These are phyloP conservation scores for Thermophis baileyi DNA, from an alignment of 2,113 vertebrate species.

Conservation along the genomic window DNA sequence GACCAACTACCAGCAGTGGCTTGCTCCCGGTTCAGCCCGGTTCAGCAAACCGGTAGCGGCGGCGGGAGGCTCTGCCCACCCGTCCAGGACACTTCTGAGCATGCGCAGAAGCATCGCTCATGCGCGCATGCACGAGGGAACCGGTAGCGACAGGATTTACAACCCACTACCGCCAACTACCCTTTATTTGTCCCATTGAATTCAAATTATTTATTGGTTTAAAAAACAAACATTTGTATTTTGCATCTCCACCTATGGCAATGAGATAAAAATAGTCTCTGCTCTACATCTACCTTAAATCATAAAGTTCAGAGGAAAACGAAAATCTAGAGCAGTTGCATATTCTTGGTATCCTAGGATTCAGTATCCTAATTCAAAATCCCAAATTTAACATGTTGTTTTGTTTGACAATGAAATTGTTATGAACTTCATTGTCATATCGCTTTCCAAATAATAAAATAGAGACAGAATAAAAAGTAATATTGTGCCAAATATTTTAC, in stretches of 20 bases:
- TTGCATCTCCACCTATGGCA: neutral
- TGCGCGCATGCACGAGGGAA: too few relatives aligned
- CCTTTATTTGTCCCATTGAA: neutral
- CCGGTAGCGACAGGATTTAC: too few relatives aligned
- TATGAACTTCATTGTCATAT: neutral
- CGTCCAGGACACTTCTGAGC: too few relatives aligned
- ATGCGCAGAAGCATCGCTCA: too few relatives aligned
- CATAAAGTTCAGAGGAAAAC: slow-evolving; percentile 4
- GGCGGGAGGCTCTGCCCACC: too few relatives aligned
- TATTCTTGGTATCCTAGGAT: neutral
- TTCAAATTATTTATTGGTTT: neutral
- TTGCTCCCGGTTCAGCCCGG: too few relatives aligned
- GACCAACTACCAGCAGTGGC: neutral
- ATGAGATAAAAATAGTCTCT: neutral
- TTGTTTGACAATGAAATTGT: too few relatives aligned
- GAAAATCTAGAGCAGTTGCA: neutral
- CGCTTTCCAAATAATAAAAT: neutral
- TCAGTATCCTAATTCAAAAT: neutral
- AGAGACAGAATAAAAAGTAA: neutral
- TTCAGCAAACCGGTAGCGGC: too few relatives aligned
- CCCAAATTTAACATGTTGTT: neutral
- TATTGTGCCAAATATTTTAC: neutral
- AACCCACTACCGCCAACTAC: too few relatives aligned
- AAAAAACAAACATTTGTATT: neutral
- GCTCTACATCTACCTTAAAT: neutral